Evolutionary conservation across 2,888 invertebrate genomes (phyloP), one percentile per base, ranked within the genome.

Genomic region (Tortricodes alternella): DNA sequence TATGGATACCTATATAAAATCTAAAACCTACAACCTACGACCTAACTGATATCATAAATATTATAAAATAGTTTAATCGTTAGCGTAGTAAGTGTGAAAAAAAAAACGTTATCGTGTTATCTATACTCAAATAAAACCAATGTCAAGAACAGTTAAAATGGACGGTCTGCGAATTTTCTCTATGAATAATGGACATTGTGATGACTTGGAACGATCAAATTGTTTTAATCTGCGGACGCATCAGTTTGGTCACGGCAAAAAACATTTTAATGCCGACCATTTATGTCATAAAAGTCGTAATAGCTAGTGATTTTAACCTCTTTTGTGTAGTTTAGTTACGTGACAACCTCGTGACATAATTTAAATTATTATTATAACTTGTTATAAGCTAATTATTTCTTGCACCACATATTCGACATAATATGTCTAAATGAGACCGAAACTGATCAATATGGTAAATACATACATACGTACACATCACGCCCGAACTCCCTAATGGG

Each of bases 191-290:
- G n/a, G 41, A 41, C 32, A 34, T 51, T 51, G 32, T 41, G 32
- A 51, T 41, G 50, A 34, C 39, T 38, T 38, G 27, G 27, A 29
- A 19, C 49, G 38, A 38, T 29, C 13, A 27, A 49, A 49, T 18
- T 27, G 29, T 29, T 49, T 49, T 49, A 49, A 49, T 38, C 49
- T 37, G 19, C 49, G 29, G 38, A 29, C 49, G 2, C 49, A 19
- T 38, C 38, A 19, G 21, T 44, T 4, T n/a, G 23, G 34, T 11
- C 24, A 11, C 19, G 19, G 19, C 21, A 50, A 41, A 50, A 41
- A 39, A 37, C 11, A 11, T 3, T 27, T 37, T 24, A 37, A 48
- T 37, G 48, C 24, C 8, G 37, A 48, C 13, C 16, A 35, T 48
- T 48, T 48, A 16, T 46, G n/a, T 24, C n/a, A 35, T 24, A 37